Evolutionary conservation across 2,113 vertebrate genomes (phyloP), one percentile per base, ranked within the genome.

Genomic region (Oryzias woworae): DNA sequence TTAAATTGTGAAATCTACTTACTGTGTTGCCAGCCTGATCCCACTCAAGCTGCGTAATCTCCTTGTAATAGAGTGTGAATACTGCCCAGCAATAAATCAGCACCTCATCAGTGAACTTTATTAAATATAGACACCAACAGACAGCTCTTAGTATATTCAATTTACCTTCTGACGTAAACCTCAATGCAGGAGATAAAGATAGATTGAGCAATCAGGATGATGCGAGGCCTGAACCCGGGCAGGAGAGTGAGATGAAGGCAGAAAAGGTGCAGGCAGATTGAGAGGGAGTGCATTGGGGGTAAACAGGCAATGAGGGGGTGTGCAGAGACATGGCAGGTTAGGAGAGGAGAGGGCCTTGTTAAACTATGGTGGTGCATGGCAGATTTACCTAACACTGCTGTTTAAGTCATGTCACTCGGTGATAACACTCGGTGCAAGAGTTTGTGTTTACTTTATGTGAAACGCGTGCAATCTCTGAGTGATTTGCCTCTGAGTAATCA

Each of bases 111-210:
- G 88, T 76, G 83, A 84, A 89, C 89, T 92, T 91, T 91, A 92
- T 92, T 92, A 92, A 92, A 92, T 92, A 92, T 92, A 92, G 89
- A 92, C 89, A 92, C 89, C 90, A 90, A 92, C 90, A 92, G 90
- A 91, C 92, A 92, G 90, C 88, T 90, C 87, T 90, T 90, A 89
- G 90, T 93, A 91, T 92, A 92, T 92, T 92, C 92, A 93, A 92
- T 92, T 92, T 91, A 90, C 86, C 74, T 78, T 88, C 88, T 92
- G 92, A 92, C 84, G 87, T 88, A 87, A 89, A 88, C 85, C 88
- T 89, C 88, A 87, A 82, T 87, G 85, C 79, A 18, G 75, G 69
- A 85, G 88, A 92, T 92, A 90, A 92, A 92, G 92, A 92, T 90
- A 91, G 90, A 92, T 92, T 85, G 88, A 90, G 87, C 90, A 92